These are phyloP conservation scores for Percina caprodes DNA, from an alignment of 2,113 vertebrate species.

Conservation along the genomic window DNA sequence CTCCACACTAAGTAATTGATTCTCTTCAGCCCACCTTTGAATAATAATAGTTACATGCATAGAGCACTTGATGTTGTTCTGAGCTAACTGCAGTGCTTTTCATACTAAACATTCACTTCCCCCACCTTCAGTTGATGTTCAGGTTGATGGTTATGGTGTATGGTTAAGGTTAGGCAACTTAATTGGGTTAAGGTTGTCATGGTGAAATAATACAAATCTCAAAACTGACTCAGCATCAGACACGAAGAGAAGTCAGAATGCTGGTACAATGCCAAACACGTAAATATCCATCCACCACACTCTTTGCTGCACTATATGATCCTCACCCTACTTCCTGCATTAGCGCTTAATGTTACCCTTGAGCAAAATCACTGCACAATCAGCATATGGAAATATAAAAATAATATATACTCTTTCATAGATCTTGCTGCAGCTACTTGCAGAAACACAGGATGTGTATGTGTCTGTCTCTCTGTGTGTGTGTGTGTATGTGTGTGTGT, in stretches of 20 bases:
- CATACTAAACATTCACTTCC: neutral
- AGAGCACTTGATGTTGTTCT: neutral
- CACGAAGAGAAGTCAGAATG: neutral
- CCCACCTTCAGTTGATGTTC: neutral
- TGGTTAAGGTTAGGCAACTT: neutral
- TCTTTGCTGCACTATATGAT: neutral
- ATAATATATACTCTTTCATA: neutral
- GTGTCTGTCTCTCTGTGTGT: constrained; percentile 10
- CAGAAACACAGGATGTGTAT: constrained; percentile 32
- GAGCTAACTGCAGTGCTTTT: neutral
- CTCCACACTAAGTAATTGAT: neutral
- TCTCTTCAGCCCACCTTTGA: neutral
- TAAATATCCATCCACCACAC: neutral
- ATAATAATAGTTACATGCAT: neutral
- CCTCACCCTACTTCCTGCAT: neutral
- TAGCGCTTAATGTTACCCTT: neutral
- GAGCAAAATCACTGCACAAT: neutral
- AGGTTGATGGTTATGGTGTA: neutral
- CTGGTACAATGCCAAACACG: neutral
- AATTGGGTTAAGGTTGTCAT: too few relatives aligned
- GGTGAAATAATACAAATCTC: neutral
- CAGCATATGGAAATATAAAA: neutral
- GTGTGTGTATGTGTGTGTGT: constrained; percentile 12
- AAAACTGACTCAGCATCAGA: neutral
- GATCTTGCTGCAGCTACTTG: constrained; percentile 12